These are phyloP conservation scores for Philantomba maxwellii DNA, from an alignment of 2,113 vertebrate genomes.

Conservation along the genomic window DNA sequence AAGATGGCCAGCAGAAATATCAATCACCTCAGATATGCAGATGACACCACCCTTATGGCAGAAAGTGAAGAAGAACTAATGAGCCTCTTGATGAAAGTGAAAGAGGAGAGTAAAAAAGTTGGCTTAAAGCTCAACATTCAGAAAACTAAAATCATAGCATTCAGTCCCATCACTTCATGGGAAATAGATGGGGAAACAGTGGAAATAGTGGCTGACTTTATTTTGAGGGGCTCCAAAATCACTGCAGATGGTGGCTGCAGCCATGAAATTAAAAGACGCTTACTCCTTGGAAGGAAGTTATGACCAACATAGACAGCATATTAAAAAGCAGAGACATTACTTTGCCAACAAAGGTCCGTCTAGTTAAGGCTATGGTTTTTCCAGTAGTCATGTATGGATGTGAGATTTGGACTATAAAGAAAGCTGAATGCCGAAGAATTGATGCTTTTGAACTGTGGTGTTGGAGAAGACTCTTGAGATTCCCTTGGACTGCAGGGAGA, in stretches of 20 bases:
- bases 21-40: neutral
- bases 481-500: neutral
- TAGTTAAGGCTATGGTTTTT: neutral
- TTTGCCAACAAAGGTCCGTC: accelerated
- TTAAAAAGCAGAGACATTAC: neutral
- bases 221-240: neutral
- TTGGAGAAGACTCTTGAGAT: neutral
- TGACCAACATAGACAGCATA: neutral
- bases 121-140: neutral
- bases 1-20: neutral
- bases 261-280: neutral
- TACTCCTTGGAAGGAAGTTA: neutral
- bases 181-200: neutral
- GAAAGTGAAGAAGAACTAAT: neutral
- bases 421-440: accelerated
- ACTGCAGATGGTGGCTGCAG: neutral
- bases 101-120: neutral
- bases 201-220: neutral
- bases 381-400: neutral
- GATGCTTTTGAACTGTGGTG: neutral
- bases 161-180: neutral
- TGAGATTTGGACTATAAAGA: neutral
- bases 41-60: neutral
- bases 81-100: neutral
- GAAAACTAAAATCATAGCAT: neutral